phyloP scores from a whole-genome alignment of 2,888 invertebrate species.

The Chalcosyrphus nemorum region DNA sequence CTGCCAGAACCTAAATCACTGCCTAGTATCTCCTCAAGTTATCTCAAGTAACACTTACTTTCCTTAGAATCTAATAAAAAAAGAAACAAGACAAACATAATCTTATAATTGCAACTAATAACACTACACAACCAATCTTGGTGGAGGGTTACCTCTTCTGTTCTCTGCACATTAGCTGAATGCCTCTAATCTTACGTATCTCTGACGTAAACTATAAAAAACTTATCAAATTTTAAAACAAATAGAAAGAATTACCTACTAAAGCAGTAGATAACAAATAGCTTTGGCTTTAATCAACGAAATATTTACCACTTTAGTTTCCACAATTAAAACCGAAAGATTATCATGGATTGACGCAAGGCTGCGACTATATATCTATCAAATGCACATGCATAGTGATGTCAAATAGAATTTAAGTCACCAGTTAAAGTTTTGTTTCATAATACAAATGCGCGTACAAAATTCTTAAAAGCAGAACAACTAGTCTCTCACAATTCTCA shows the following conservation, averaged over 20 bases:
- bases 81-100: slow-evolving; percentile 7
- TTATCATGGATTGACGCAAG: slow-evolving; percentile 11
- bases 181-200: not conserved
- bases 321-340: not conserved
- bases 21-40: too few species aligned
- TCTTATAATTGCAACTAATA: slow-evolving; percentile 51
- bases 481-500: slow-evolving; percentile 13
- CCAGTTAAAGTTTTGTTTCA: slow-evolving; percentile 40
- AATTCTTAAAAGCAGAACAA: not conserved
- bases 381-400: slow-evolving; percentile 34
- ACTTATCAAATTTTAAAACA: not conserved
- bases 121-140: slow-evolving; percentile 25
- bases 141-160: slow-evolving; percentile 48
- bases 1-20: too few species aligned
- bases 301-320: slow-evolving; percentile 7
- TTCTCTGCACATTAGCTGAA: slow-evolving; percentile 15
- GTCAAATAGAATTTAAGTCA: slow-evolving; percentile 6
- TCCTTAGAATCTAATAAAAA: not conserved
- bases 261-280: slow-evolving; percentile 4
- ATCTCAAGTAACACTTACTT: too few species aligned
- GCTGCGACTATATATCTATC: not conserved
- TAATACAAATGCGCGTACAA: slow-evolving; percentile 60
- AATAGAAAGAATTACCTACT: not conserved
- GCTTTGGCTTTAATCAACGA: slow-evolving; percentile 29
- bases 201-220: not conserved